phyloP scores from a whole-genome alignment of 2,888 invertebrate species.

The Candidula unifasciata region DNA sequence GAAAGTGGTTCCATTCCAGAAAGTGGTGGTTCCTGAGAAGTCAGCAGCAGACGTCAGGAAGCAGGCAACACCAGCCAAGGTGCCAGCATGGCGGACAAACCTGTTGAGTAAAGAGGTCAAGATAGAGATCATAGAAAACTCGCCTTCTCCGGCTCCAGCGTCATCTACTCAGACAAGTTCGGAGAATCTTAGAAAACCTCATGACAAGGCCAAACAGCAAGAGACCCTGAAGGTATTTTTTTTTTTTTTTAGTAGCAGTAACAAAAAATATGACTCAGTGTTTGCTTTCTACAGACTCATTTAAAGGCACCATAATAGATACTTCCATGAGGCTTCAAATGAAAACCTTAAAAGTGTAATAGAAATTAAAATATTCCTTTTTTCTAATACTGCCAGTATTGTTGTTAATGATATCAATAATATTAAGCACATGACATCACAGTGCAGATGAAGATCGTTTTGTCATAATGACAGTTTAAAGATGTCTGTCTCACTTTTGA shows the following conservation, averaged over 20 bases:
- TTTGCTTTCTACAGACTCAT: too few species aligned
- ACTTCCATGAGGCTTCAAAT: too few species aligned
- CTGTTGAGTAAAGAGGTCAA: slow-evolving; percentile 61
- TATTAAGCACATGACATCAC: too few species aligned
- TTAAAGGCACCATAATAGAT: too few species aligned
- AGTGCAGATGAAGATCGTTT: too few species aligned
- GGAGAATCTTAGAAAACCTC: slow-evolving; percentile 31
- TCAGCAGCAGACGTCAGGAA: slow-evolving; percentile 41
- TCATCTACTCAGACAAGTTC: slow-evolving; percentile 32
- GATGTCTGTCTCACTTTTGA: too few species aligned
- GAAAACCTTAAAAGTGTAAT: too few species aligned
- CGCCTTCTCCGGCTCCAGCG: slow-evolving; percentile 34
- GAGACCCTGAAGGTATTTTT: slow-evolving; percentile 41
- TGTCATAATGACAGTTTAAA: too few species aligned
- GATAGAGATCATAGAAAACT: slow-evolving; percentile 72
- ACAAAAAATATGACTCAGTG: too few species aligned
- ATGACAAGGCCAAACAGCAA: slow-evolving; percentile 6
- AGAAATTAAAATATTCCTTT: too few species aligned
- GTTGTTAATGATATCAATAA: too few species aligned
- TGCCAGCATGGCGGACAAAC: slow-evolving; percentile 63
- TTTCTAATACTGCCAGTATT: too few species aligned
- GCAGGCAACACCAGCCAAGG: slow-evolving; percentile 21
- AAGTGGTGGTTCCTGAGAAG: slow-evolving; percentile 28
- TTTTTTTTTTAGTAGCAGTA: neutral
- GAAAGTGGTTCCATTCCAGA: slow-evolving; percentile 17